Conservation (phyloP, 2,888 invertebrate species). For the Hyppa rectilinea region DNA sequence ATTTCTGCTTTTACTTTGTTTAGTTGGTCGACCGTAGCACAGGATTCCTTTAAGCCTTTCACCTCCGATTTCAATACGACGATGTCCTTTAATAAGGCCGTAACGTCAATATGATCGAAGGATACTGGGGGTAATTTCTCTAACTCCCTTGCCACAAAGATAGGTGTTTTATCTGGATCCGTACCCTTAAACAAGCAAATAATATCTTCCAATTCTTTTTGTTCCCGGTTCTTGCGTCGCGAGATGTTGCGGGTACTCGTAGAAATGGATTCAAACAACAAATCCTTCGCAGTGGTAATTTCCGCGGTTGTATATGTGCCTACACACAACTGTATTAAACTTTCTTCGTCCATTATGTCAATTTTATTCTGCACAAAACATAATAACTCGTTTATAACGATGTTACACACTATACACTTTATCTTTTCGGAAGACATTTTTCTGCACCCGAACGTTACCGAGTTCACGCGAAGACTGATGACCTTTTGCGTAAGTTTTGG, state of each 20-base stretch:
- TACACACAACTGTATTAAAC: too few species aligned
- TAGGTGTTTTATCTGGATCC: conserved; percentile 7
- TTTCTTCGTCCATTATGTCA: too few species aligned
- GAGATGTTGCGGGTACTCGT: conserved; percentile 12
- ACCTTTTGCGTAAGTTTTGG: background rate
- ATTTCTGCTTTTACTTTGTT: background rate
- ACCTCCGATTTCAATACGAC: background rate
- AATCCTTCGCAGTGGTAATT: background rate
- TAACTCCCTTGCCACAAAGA: background rate
- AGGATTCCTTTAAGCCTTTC: background rate
- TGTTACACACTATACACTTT: too few species aligned
- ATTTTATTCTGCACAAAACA: too few species aligned
- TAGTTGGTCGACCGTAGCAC: background rate
- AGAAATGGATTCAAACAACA: too few species aligned
- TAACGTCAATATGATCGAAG: too few species aligned
- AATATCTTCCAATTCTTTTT: background rate
- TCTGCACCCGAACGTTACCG: too few species aligned
- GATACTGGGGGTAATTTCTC: too few species aligned
- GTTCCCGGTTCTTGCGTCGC: background rate
- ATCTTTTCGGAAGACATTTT: too few species aligned
- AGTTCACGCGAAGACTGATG: background rate
- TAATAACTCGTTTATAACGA: too few species aligned
- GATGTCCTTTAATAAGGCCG: too few species aligned
- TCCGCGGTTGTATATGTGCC: too few species aligned
- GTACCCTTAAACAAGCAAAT: background rate